These are phyloP conservation scores for Gymnothorax reevesii DNA, from an alignment of 2,797 vertebrate species.

Conservation along the genomic window DNA sequence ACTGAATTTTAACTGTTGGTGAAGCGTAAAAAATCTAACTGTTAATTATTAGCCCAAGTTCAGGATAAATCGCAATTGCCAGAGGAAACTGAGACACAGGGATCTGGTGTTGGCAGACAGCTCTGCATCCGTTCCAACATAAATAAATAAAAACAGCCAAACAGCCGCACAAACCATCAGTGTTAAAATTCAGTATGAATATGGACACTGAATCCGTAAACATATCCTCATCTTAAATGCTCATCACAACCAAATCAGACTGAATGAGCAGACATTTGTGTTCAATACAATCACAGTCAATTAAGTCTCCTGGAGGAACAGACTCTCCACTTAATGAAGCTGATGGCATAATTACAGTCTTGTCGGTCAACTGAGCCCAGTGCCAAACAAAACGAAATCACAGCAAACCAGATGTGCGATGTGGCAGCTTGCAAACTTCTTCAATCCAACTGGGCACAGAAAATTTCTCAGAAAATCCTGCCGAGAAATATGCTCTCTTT, in stretches of 20 bases:
- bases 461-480: neutral
- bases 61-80: neutral
- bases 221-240: neutral
- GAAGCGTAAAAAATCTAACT: neutral
- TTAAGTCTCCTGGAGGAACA: neutral
- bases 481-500: neutral
- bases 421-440: neutral
- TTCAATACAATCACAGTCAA: neutral
- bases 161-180: neutral
- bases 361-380: neutral
- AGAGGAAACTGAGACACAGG: neutral
- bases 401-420: neutral
- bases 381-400: neutral
- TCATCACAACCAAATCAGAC: neutral
- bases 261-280: neutral
- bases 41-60: neutral
- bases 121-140: neutral
- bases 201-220: neutral
- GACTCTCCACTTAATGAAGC: neutral
- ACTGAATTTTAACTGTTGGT: too few relatives aligned
- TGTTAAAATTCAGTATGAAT: neutral
- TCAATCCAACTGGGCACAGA: neutral
- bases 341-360: slow-evolving; percentile 12
- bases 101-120: neutral
- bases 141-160: neutral